Evolutionary conservation across 2,888 invertebrate genomes (phyloP).

Genomic region (Dione vanillae): DNA sequence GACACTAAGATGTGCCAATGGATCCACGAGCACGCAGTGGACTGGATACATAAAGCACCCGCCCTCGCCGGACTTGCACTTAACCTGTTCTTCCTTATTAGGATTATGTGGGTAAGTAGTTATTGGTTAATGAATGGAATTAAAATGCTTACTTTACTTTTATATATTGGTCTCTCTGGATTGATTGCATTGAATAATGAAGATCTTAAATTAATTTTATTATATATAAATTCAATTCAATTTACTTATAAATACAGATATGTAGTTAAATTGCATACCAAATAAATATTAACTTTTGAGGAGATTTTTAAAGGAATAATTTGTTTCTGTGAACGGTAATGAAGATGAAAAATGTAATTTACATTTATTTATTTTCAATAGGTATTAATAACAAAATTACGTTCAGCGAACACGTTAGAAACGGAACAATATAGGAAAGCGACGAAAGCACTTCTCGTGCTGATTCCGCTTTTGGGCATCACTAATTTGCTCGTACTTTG

Average conservation of each 20-base stretch:
- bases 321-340: too few relatives aligned
- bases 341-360: not conserved
- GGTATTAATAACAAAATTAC: conserved; percentile 96
- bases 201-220: too few relatives aligned
- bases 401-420: conserved; percentile 95
- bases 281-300: too few relatives aligned
- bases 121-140: not conserved
- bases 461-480: conserved; percentile 96
- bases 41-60: conserved; percentile 95
- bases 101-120: conserved; percentile 94
- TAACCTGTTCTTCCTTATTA: conserved; percentile 91
- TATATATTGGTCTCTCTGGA: not conserved
- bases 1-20: conserved; percentile 88
- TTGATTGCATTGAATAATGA: too few relatives aligned
- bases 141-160: not conserved
- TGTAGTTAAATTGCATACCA: too few relatives aligned
- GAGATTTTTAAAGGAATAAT: too few relatives aligned
- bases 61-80: conserved; percentile 92
- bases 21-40: conserved; percentile 91
- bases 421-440: conserved; percentile 96
- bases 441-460: conserved; percentile 94
- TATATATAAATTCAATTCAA: too few relatives aligned
- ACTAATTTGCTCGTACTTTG: conserved; percentile 94
- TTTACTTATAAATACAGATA: too few relatives aligned
- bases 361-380: conserved; percentile 60